Base-by-base conservation (phyloP, 1,140 invertebrate species). In the Formica exsecta region DNA sequence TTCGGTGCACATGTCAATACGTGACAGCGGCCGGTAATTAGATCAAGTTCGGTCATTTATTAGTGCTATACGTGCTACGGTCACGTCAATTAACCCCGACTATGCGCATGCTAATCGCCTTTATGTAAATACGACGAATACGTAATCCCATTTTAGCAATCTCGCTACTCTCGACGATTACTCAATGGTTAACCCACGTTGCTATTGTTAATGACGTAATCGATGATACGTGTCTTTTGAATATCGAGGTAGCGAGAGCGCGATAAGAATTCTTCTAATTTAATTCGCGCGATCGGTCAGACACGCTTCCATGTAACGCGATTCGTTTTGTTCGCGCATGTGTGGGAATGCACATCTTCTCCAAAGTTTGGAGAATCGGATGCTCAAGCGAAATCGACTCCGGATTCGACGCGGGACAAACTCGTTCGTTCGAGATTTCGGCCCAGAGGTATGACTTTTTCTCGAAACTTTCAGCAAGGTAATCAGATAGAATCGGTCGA, bases 91-190 rank as follows among this genome's bases (percentile, higher is more conserved):
- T 92, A 87, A 77, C 65, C 68, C 61, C 66, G 22, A 57, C 84
- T 90, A 86, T 80, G 76, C 80, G 89, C 87, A 91, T 92, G 85
- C 88, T 93, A 91, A 92, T 91, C 87, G 83, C 85, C 88, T 90
- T 91, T 92, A 93, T 92, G 92, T 92, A 93, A 93, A 93, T 92
- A 92, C 87, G 74, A 86, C 86, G 87, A 91, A 91, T 91, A 48
- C 87, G 76, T 91, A 91, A 93, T 92, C 38, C 25, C 16, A 51
- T 89, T 91, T 88, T 79, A 70, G 74, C 79, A 85, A 76, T 59
- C 62, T 7, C 13, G 65, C n/a, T 6, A 22, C 6, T 51, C 13
- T n/a, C 25, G 9, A 83, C 61, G 66, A 73, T 73, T 57, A 48
- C 25, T 73, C 68, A 22, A 61, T 22, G 57, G 3, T n/a, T 41